These are phyloP conservation scores for Chamaedrilus cognettii DNA, from an alignment of 2,888 invertebrate genomes.

Conservation along the genomic window DNA sequence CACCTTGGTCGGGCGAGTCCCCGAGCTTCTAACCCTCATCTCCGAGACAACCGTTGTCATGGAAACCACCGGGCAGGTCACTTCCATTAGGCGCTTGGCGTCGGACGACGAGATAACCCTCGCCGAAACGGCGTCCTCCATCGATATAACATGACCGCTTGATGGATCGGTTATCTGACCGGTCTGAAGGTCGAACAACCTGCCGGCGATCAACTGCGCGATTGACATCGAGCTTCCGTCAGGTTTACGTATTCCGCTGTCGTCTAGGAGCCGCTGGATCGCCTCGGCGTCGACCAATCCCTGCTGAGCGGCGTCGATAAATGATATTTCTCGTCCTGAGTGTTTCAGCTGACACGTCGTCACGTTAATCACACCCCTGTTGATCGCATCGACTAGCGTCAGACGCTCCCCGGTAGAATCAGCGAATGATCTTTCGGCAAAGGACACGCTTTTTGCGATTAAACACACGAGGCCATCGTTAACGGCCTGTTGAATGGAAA, in stretches of 20 bases:
- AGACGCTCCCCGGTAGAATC: constrained; percentile 66
- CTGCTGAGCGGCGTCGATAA: constrained; percentile 83
- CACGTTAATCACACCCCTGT: constrained; percentile 70
- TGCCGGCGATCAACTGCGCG: constrained; percentile 77
- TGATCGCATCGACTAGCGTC: constrained; percentile 79
- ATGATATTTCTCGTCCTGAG: constrained; percentile 71
- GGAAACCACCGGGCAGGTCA: constrained; percentile 48
- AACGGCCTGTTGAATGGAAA: constrained; percentile 76
- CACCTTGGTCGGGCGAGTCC: constrained; percentile 16
- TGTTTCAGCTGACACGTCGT: constrained; percentile 56
- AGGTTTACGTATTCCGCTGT: constrained; percentile 47
- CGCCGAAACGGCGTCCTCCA: constrained; percentile 73
- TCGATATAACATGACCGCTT: constrained; percentile 67
- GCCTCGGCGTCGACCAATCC: constrained; percentile 62
- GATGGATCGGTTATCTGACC: constrained; percentile 69
- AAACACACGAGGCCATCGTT: constrained; percentile 79
- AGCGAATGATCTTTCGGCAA: constrained; percentile 75
- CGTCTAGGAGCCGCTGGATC: constrained; percentile 23
- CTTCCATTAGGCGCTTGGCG: constrained; percentile 45
- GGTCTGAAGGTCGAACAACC: constrained; percentile 77
- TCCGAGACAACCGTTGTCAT: constrained; percentile 52
- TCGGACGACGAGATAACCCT: constrained; percentile 59
- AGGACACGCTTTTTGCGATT: constrained; percentile 77
- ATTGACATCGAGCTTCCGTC: constrained; percentile 74
- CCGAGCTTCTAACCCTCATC: constrained; percentile 40